These are phyloP conservation scores for Caenorhabditis brenneri DNA, from an alignment of 1,140 invertebrate species.

Conservation along the genomic window DNA sequence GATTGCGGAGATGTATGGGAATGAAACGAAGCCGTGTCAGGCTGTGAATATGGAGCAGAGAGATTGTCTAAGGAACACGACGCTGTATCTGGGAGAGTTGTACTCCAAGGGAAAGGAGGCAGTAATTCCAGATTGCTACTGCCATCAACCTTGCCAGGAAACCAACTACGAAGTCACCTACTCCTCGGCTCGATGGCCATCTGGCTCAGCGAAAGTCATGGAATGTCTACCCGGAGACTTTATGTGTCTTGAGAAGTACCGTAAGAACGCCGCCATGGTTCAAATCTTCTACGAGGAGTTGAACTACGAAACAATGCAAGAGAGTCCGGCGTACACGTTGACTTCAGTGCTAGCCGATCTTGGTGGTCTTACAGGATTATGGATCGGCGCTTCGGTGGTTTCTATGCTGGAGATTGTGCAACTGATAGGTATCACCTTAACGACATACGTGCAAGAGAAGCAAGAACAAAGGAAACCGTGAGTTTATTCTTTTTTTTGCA, in stretches of 20 bases:
- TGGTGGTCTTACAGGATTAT: constrained; percentile 68
- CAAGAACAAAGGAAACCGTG: constrained; percentile 38
- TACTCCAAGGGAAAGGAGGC: constrained; percentile 60
- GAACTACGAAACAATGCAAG: constrained; percentile 69
- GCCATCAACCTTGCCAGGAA: constrained; percentile 70
- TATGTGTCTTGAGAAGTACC: constrained; percentile 69
- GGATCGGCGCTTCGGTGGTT: constrained; percentile 70
- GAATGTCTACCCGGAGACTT: constrained; percentile 67
- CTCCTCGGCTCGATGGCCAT: constrained; percentile 70
- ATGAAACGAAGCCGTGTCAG: constrained; percentile 2
- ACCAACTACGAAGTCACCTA: constrained; percentile 70
- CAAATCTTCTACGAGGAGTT: constrained; percentile 71
- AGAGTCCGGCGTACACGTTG: constrained; percentile 66
- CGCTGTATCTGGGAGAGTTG: constrained; percentile 59
- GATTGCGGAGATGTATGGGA: constrained; percentile 12
- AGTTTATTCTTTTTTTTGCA: too few relatives aligned
- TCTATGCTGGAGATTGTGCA: constrained; percentile 66
- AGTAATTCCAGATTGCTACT: constrained; percentile 60
- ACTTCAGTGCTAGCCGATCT: constrained; percentile 66
- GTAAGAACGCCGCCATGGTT: constrained; percentile 70
- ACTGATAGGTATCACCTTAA: constrained; percentile 56
- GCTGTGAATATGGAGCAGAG: constrained; percentile 48
- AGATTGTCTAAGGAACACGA: constrained; percentile 69
- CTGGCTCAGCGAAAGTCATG: constrained; percentile 68
- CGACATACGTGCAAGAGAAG: constrained; percentile 60